These are phyloP conservation scores for Prosapia bicincta DNA, from an alignment of 2,888 invertebrate species.

Conservation along the genomic window DNA sequence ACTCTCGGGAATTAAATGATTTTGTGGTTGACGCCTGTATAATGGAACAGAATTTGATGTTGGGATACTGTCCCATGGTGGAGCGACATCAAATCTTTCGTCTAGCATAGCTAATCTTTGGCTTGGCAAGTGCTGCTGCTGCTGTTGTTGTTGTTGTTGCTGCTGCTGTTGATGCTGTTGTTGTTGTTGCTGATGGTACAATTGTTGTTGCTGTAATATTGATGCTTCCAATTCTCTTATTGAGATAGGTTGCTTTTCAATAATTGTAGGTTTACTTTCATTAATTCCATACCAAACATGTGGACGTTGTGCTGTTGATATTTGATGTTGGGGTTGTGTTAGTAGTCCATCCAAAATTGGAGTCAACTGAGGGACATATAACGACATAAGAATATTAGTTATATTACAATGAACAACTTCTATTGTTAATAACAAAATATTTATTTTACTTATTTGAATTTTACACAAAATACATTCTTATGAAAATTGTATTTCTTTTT, in stretches of 20 bases:
- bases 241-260: slow-evolving; percentile 33
- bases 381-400: no score
- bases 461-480: no score
- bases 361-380: not conserved
- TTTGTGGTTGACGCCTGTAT: slow-evolving; percentile 42
- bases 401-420: no score
- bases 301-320: slow-evolving; percentile 38
- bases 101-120: slow-evolving; percentile 1
- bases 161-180: slow-evolving; percentile 33
- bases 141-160: slow-evolving; percentile 36
- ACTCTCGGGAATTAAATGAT: slow-evolving; percentile 40
- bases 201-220: slow-evolving; percentile 33
- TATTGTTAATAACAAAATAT: no score
- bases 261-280: not conserved
- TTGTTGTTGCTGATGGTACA: slow-evolving; percentile 34
- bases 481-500: no score
- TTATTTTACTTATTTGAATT: no score
- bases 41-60: slow-evolving; percentile 36
- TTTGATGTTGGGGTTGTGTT: slow-evolving; percentile 42
- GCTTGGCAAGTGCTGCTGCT: slow-evolving; percentile 35
- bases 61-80: slow-evolving; percentile 25
- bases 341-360: slow-evolving; percentile 3
- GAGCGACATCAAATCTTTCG: slow-evolving; percentile 22
- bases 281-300: slow-evolving; percentile 11
- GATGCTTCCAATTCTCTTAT: slow-evolving; percentile 27